Evolutionary conservation across 2,797 vertebrate genomes (phyloP).

Genomic region (Poecilia gillii): DNA sequence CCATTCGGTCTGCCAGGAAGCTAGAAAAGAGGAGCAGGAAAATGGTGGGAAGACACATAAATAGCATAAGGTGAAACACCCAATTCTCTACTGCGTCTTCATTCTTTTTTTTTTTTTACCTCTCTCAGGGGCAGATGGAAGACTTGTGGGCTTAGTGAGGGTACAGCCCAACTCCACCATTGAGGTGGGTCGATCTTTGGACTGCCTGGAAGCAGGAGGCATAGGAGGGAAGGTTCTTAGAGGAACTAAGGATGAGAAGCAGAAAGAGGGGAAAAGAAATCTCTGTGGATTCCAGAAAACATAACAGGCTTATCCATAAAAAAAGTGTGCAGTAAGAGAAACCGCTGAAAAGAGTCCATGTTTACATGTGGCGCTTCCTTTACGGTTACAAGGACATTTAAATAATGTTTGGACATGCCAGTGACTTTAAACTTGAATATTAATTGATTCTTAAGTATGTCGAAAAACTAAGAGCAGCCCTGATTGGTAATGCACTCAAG

Average conservation of each 20-base stretch:
- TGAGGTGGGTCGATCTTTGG: slow-evolving; percentile 45
- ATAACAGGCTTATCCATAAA: slow-evolving; percentile 17
- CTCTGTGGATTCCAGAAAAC: slow-evolving; percentile 42
- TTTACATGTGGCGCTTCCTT: background rate
- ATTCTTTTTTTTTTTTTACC: slow-evolving; percentile 64
- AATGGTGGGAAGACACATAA: slow-evolving; percentile 9
- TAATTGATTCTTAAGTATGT: background rate
- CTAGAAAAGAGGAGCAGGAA: slow-evolving; percentile 51
- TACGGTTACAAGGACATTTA: background rate
- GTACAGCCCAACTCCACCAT: slow-evolving; percentile 48
- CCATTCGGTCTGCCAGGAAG: slow-evolving; percentile 84
- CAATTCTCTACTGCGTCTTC: background rate
- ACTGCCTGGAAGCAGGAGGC: slow-evolving; percentile 42
- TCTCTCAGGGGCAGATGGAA: slow-evolving; percentile 79
- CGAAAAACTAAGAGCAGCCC: background rate
- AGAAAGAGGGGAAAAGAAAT: slow-evolving; percentile 42
- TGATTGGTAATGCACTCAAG: background rate
- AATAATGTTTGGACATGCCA: background rate
- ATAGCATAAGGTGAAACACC: slow-evolving; percentile 8
- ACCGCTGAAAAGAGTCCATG: background rate
- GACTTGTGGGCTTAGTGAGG: slow-evolving; percentile 76
- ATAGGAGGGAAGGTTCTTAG: slow-evolving; percentile 46
- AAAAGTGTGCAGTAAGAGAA: background rate
- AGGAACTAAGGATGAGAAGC: slow-evolving; percentile 50
- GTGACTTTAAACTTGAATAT: background rate